Conservation (phyloP, 2,113 vertebrate genomes). For the Capricornis sumatraensis region DNA sequence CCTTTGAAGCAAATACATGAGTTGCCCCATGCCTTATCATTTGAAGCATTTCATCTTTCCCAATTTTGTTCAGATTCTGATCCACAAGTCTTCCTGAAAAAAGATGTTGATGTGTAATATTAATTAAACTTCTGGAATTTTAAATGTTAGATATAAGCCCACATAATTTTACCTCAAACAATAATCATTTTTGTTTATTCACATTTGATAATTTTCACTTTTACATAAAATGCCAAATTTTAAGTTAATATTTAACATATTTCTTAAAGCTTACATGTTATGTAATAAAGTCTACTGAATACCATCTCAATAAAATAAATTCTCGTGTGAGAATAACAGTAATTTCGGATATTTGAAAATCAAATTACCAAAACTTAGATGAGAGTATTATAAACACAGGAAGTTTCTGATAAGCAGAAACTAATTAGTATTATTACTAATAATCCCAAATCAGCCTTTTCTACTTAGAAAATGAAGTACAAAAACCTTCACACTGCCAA, state of each 20-base stretch:
- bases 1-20: conserved; percentile 97
- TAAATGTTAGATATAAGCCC: not conserved
- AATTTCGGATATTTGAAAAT: not conserved
- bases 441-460: not conserved
- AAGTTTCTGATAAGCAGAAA: not conserved
- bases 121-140: not conserved
- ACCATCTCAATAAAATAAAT: not conserved
- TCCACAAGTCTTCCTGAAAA: conserved; percentile 93
- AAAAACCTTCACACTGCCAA: not conserved
- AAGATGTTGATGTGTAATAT: not conserved
- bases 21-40: conserved; percentile 98
- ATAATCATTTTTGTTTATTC: conserved; percentile 9
- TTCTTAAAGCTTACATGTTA: not conserved
- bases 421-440: not conserved
- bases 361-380: not conserved
- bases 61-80: conserved; percentile 96
- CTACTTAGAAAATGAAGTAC: not conserved
- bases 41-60: conserved; percentile 98
- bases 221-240: not conserved
- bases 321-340: not conserved
- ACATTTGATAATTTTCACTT: not conserved
- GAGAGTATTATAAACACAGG: not conserved
- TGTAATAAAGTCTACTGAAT: not conserved
- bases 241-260: not conserved
- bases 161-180: not conserved